Percentiles rank a stretch among this genome's conserved stretches.
phyloP scores from a whole-genome alignment of 2,888 invertebrate species.

The Nineta flava region DNA sequence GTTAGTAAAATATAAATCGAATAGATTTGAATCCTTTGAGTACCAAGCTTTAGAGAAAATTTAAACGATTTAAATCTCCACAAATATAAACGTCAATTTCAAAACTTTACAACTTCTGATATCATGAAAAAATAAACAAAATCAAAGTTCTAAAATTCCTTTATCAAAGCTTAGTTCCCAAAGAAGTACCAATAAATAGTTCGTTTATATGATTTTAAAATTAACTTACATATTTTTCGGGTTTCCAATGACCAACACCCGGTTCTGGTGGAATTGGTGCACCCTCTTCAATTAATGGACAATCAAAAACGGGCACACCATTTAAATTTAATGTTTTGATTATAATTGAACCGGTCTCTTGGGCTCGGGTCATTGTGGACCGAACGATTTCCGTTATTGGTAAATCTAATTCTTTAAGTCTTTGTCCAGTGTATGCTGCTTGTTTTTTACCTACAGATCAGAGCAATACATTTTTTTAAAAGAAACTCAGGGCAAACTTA shows the following conservation, averaged over 20 bases:
- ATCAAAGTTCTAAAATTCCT: too few relatives aligned
- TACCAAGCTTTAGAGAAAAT: too few relatives aligned
- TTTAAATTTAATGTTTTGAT: constrained; percentile 41
- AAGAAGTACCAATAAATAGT: too few relatives aligned
- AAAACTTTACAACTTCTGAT: too few relatives aligned
- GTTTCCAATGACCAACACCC: constrained; percentile 72
- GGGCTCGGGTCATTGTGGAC: constrained; percentile 88
- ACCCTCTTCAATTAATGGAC: constrained; percentile 75
- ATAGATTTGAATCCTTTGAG: too few relatives aligned
- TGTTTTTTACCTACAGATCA: constrained; percentile 55
- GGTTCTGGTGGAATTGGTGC: constrained; percentile 92
- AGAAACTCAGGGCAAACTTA: constrained; percentile 2
- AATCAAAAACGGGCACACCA: constrained; percentile 39
- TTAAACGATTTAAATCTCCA: too few relatives aligned
- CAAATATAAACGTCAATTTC: too few relatives aligned
- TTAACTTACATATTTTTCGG: constrained; percentile 53
- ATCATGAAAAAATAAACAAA: too few relatives aligned
- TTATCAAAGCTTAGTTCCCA: too few relatives aligned
- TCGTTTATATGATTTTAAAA: neutral
- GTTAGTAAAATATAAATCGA: too few relatives aligned
- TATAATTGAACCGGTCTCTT: constrained; percentile 79
- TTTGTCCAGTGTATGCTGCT: constrained; percentile 69
- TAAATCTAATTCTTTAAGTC: constrained; percentile 59
- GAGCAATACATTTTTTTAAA: constrained; percentile 2
- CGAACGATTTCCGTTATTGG: constrained; percentile 66